These are phyloP conservation scores for Monochamus saltuarius DNA, from an alignment of 1,140 invertebrate genomes.

Conservation along the genomic window DNA sequence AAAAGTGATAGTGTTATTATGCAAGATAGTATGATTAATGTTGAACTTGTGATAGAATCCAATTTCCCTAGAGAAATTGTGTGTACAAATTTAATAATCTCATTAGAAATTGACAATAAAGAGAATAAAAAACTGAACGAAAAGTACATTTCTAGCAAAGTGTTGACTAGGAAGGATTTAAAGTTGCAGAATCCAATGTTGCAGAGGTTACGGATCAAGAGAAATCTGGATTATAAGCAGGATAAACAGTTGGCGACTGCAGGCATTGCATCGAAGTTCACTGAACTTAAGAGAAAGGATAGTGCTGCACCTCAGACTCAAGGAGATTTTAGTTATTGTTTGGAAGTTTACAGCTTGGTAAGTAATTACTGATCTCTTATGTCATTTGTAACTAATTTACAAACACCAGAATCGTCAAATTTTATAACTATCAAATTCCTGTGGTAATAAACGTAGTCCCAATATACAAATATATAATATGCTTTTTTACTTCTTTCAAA, in stretches of 20 bases:
- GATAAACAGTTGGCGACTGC: slow-evolving; percentile 73
- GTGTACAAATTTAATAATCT: slow-evolving; percentile 56
- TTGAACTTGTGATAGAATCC: slow-evolving; percentile 60
- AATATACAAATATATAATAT: no score
- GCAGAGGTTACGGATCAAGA: slow-evolving; percentile 64
- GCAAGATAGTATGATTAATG: slow-evolving; percentile 60
- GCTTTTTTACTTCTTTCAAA: no score
- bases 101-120: slow-evolving; percentile 46
- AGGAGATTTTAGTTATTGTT: slow-evolving; percentile 65
- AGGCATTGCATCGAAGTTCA: slow-evolving; percentile 62
- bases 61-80: slow-evolving; percentile 61
- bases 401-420: no score
- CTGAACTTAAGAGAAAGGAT: slow-evolving; percentile 51
- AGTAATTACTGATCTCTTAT: slow-evolving; percentile 22
- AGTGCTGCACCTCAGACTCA: slow-evolving; percentile 41
- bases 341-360: slow-evolving; percentile 56
- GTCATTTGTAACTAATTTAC: no score
- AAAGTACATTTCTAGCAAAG: slow-evolving; percentile 27
- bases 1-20: slow-evolving; percentile 54
- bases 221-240: slow-evolving; percentile 75
- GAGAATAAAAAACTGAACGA: slow-evolving; percentile 35
- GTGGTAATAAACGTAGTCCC: no score
- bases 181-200: slow-evolving; percentile 61
- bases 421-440: no score
- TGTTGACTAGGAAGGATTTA: slow-evolving; percentile 54